phyloP scores from a whole-genome alignment of 2,888 invertebrate species.

The Eupithecia inturbata region DNA sequence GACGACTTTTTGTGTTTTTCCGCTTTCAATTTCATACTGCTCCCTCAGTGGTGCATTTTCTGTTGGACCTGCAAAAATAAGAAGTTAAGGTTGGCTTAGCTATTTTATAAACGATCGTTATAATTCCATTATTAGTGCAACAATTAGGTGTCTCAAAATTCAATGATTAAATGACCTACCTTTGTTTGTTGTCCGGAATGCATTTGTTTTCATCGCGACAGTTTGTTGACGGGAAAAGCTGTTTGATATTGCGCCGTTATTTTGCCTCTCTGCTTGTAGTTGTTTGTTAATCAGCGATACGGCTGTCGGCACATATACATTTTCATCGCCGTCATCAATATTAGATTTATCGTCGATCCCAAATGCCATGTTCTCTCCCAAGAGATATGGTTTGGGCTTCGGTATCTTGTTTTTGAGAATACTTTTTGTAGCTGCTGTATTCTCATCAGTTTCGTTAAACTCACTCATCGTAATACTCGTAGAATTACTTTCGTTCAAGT shows the following conservation, averaged over 20 bases:
- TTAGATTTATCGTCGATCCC: constrained; percentile 57
- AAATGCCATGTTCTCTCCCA: constrained; percentile 86
- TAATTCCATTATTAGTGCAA: background rate
- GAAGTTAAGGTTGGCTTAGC: background rate
- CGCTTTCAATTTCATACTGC: constrained; percentile 33
- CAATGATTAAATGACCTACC: constrained; percentile 54
- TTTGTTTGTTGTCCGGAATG: constrained; percentile 63
- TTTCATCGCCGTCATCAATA: constrained; percentile 48
- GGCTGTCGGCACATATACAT: constrained; percentile 56
- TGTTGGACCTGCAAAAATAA: constrained; percentile 44
- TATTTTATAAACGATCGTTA: background rate
- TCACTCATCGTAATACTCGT: constrained; percentile 54
- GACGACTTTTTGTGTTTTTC: constrained; percentile 41
- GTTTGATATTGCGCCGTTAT: constrained; percentile 51
- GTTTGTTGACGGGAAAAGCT: constrained; percentile 51
- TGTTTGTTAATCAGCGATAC: constrained; percentile 74
- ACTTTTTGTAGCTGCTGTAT: constrained; percentile 85
- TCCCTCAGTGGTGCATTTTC: constrained; percentile 31
- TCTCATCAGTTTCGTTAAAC: constrained; percentile 76
- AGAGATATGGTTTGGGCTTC: constrained; percentile 89
- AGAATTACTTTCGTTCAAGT: constrained; percentile 50
- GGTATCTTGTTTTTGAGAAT: constrained; percentile 90
- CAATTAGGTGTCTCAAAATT: background rate
- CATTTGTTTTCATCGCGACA: constrained; percentile 50
- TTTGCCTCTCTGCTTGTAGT: constrained; percentile 60